These are phyloP conservation scores for Cacatua alba DNA, from an alignment of 2,113 vertebrate genomes.

Conservation along the genomic window DNA sequence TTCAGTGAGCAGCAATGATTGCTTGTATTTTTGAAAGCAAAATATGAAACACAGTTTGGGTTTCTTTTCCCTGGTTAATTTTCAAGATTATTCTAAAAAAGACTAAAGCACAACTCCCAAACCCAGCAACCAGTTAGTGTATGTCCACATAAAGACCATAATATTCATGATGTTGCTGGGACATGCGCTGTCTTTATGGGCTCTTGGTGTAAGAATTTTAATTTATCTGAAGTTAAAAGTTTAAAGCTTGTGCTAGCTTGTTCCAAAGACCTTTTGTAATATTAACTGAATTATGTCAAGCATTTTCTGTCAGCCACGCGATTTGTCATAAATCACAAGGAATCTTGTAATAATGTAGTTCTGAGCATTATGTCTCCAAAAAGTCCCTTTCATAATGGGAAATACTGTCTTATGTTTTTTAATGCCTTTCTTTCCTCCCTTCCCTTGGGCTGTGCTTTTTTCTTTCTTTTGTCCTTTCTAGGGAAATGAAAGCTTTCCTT, in stretches of 20 bases:
- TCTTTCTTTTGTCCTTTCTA: constrained; percentile 34
- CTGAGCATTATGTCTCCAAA: constrained; percentile 43
- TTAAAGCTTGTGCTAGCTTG: constrained; percentile 59
- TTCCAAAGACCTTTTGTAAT: constrained; percentile 38
- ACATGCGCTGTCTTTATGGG: not conserved
- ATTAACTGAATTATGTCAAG: constrained; percentile 62
- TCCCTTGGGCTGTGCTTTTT: constrained; percentile 59
- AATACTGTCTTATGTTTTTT: constrained; percentile 40
- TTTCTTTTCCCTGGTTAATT: not conserved
- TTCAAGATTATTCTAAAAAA: not conserved
- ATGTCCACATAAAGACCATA: not conserved
- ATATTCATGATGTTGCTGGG: not conserved
- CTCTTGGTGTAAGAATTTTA: constrained; percentile 35
- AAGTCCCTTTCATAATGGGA: constrained; percentile 57
- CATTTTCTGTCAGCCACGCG: constrained; percentile 54
- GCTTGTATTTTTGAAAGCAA: not conserved
- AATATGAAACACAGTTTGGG: not conserved
- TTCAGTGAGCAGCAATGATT: not conserved
- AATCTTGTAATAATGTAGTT: constrained; percentile 53
- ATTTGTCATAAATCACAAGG: constrained; percentile 63
- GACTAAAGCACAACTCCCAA: not conserved
- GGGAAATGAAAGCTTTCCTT: constrained; percentile 48
- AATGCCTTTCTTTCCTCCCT: constrained; percentile 55
- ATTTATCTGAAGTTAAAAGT: constrained; percentile 38
- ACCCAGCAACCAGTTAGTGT: not conserved